A percentile compares a stretch with the other conserved stretches of the same genome.
phyloP scores from a whole-genome alignment of 1,140 invertebrate genomes.

The Pseudachorutes palmiensis region DNA sequence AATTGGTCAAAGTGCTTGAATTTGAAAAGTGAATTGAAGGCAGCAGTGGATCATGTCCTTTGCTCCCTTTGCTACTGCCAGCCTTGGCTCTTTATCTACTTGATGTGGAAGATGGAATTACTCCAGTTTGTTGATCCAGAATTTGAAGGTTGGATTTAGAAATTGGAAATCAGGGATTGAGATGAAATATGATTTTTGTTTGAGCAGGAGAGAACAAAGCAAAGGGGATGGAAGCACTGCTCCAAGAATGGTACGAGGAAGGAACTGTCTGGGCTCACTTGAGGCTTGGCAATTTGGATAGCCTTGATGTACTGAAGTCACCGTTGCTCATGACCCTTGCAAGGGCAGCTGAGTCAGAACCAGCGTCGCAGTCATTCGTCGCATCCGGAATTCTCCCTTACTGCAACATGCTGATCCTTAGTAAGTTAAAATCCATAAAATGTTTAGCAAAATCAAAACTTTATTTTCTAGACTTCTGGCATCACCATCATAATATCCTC shows the following conservation, averaged over 20 bases:
- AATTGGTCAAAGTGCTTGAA: constrained; percentile 28
- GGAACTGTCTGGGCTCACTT: constrained; percentile 25
- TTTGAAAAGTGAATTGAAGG: constrained; percentile 57
- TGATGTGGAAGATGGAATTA: constrained; percentile 65
- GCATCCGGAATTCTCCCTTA: constrained; percentile 23
- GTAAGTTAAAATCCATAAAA: constrained; percentile 16
- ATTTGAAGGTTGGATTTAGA: not conserved
- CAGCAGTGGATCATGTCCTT: constrained; percentile 65
- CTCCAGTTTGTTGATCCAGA: constrained; percentile 24
- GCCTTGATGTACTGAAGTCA: not conserved
- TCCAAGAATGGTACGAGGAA: constrained; percentile 20
- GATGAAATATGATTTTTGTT: not conserved
- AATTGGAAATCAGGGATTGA: not conserved
- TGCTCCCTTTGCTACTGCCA: constrained; percentile 76
- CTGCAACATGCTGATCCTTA: constrained; percentile 29
- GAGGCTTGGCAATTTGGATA: not conserved
- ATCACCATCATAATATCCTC: constrained; percentile 11
- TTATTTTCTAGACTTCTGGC: constrained; percentile 34
- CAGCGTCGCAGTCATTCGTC: constrained; percentile 22
- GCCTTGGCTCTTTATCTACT: constrained; percentile 61
- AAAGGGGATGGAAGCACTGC: not conserved
- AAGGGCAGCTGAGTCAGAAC: constrained; percentile 28
- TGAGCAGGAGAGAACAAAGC: not conserved
- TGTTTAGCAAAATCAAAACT: too few species aligned
- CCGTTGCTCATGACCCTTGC: constrained; percentile 32